phyloP scores from a whole-genome alignment of 1,140 invertebrate species.

The Steinernema feltiae region DNA sequence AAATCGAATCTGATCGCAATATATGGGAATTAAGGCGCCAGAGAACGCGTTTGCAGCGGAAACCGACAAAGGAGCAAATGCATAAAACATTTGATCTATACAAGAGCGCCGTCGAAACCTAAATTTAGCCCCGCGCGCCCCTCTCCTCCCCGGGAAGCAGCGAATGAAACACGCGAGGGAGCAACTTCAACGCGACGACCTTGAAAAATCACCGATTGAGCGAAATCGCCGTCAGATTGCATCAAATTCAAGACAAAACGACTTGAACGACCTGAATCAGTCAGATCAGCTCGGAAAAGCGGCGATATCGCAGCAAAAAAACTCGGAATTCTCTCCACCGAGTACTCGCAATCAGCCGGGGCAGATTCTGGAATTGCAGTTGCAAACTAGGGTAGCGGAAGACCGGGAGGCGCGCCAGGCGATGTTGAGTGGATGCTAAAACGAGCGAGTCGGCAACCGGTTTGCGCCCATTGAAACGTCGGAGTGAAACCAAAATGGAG shows the following conservation, averaged over 20 bases:
- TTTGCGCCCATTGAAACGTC: neutral
- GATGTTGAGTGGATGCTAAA: neutral
- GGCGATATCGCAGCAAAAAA: neutral
- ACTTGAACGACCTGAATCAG: neutral
- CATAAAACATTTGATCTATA: neutral
- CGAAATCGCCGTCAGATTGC: neutral
- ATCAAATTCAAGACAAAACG: neutral
- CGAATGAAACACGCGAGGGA: neutral
- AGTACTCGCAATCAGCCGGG: neutral
- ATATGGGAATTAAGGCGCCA: too few species aligned
- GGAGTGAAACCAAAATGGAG: neutral
- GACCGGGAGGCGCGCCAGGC: neutral
- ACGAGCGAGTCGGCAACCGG: neutral
- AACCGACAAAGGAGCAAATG: too few species aligned
- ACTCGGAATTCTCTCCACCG: neutral
- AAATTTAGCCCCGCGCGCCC: neutral
- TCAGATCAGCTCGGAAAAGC: neutral
- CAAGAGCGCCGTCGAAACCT: neutral
- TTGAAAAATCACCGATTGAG: neutral
- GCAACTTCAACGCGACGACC: neutral
- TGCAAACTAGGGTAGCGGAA: neutral
- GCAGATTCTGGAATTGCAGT: neutral
- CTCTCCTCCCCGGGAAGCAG: neutral
- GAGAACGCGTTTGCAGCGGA: neutral
- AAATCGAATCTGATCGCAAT: neutral